Evolutionary conservation across 2,797 vertebrate genomes (phyloP).

Genomic region (Labeo calbasu): DNA sequence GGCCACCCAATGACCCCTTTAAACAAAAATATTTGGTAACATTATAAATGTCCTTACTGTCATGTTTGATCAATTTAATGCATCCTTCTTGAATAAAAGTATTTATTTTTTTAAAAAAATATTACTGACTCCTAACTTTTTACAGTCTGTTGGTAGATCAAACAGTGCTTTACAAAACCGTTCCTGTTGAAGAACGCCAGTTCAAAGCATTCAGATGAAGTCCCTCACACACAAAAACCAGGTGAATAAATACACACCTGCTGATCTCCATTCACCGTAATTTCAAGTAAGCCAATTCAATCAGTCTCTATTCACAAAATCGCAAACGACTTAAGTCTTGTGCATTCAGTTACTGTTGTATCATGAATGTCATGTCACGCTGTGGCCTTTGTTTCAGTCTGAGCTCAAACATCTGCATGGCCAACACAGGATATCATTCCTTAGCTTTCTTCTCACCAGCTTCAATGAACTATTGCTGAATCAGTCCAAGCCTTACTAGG

Average conservation of each 20-base stretch:
- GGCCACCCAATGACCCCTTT: too few species aligned
- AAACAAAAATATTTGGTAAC: neutral
- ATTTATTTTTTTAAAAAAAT: neutral
- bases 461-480: slow-evolving; percentile 54
- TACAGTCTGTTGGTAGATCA: neutral
- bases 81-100: neutral
- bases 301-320: slow-evolving; percentile 50
- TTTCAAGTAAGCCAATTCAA: slow-evolving; percentile 54
- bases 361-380: slow-evolving; percentile 52
- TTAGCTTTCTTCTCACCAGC: slow-evolving; percentile 57
- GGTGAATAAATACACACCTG: slow-evolving; percentile 35
- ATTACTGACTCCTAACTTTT: neutral
- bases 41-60: neutral
- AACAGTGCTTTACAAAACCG: neutral
- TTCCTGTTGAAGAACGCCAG: neutral
- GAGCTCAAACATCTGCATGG: slow-evolving; percentile 58
- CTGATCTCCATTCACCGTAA: slow-evolving; percentile 27
- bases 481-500: slow-evolving; percentile 66
- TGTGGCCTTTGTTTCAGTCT: slow-evolving; percentile 21
- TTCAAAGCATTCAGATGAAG: neutral
- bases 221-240: neutral
- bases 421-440: slow-evolving; percentile 43
- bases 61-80: neutral
- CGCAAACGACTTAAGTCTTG: slow-evolving; percentile 42
- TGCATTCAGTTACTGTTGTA: slow-evolving; percentile 14